Conservation (phyloP, 2,888 invertebrate genomes). For the Chymomyza amoena region DNA sequence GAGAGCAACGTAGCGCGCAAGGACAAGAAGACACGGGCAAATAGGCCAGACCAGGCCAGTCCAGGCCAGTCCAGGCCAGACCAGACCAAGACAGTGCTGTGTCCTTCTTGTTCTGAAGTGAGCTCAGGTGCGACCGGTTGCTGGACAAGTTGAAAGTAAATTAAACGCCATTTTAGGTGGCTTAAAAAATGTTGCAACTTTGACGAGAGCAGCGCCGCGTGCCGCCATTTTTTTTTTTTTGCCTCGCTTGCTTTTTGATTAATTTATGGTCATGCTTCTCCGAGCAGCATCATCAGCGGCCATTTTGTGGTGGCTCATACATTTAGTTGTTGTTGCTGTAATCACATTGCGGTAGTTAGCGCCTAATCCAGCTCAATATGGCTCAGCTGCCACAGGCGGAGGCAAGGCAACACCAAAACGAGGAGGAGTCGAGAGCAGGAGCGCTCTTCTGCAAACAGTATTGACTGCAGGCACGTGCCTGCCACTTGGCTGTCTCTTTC, state of each 20-base stretch:
- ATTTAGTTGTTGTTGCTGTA: slow-evolving; percentile 19
- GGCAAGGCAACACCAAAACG: background rate
- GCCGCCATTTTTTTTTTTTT: background rate
- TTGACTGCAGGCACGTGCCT: background rate
- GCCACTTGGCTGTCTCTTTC: background rate
- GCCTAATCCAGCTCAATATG: slow-evolving; percentile 67
- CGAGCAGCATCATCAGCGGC: slow-evolving; percentile 6
- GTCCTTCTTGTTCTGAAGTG: background rate
- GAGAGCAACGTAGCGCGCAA: background rate
- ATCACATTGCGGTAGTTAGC: slow-evolving; percentile 64
- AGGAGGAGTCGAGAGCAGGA: too few relatives aligned
- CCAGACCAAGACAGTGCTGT: background rate
- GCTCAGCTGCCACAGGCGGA: slow-evolving; percentile 46
- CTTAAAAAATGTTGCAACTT: slow-evolving; percentile 36
- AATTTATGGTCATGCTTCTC: background rate
- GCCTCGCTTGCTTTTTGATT: background rate
- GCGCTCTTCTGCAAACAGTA: too few relatives aligned
- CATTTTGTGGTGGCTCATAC: slow-evolving; percentile 37
- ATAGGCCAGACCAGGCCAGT: slow-evolving; percentile 17
- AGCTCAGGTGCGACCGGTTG: background rate
- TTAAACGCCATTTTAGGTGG: slow-evolving; percentile 65
- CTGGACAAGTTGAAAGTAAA: slow-evolving; percentile 58
- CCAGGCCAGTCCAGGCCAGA: too few relatives aligned
- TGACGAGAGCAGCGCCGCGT: background rate
- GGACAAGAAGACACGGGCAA: background rate